Evolutionary conservation across 2,113 vertebrate species (phyloP), one percentile per base, ranked within the genome.

Genomic region (Labrus mixtus): DNA sequence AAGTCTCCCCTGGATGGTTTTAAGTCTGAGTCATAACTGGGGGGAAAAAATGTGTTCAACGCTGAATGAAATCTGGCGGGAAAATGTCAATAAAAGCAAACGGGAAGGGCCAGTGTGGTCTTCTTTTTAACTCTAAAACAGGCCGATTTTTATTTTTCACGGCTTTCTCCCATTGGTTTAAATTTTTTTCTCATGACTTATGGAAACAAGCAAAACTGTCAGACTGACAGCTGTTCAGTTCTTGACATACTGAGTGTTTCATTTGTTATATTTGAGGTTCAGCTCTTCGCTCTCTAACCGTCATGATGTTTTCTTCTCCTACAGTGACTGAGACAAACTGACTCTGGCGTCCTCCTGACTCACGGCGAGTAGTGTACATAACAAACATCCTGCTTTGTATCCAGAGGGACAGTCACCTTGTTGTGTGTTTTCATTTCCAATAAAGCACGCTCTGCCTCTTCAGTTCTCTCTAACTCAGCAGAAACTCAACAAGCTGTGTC

Each of bases 321-420:
- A 17, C 45, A 46, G 45, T 16, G 7, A 43, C 45, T 3, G 36
- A 41, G 56, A 51, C 43, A 20, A 16, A 10, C n/a, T 13, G 20
- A 10, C 29, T 20, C 22, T 11, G 6, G 7, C 37, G 6, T 7
- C 37, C 10, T 39, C 37, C 37, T 10, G 10, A 13, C 45, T 46
- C 56, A 53, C 58, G 54, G 67, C 59, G 36, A 65, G 11, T 9
- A 8, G 50, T 53, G 22, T 60, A 7, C 19, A 29, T 37, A 46
- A 37, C 56, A 37, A 12, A 5, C 16, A 4, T 2, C 48, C 67
- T 51, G 62, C 67, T 33, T 59, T 41, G 59, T 70, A 22, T 51
- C 12, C 62, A 68, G 33, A 37, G 10, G 65, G 3, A 78, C 66
- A 63, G n/a, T 11, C 41, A 19, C 63, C 43, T 78, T 54, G 55